Evolutionary conservation across 2,888 invertebrate species (phyloP).

Genomic region (Parascotia fuliginaria): DNA sequence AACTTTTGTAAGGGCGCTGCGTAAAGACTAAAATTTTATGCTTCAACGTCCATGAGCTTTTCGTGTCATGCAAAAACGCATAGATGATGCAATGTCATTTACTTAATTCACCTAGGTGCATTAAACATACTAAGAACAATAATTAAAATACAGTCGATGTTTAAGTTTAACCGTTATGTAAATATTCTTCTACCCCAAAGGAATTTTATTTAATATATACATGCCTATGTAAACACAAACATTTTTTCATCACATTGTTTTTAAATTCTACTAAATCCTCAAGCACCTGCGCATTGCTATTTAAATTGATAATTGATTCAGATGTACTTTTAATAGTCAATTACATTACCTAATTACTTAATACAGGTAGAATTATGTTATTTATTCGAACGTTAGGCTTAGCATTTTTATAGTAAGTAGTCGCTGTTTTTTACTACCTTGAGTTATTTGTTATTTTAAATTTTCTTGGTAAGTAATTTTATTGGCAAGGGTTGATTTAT

Average conservation of each 20-base stretch:
- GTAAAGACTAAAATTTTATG: too few relatives aligned
- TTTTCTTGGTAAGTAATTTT: not conserved
- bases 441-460: not conserved
- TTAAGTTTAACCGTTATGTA: too few relatives aligned
- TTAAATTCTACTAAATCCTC: conserved; percentile 35
- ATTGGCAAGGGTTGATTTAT: not conserved
- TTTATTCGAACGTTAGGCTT: not conserved
- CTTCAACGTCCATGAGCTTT: too few relatives aligned
- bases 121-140: too few relatives aligned
- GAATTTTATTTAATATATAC: too few relatives aligned
- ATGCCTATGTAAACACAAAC: not conserved
- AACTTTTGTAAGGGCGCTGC: too few relatives aligned
- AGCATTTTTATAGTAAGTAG: not conserved
- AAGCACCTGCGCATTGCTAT: conserved; percentile 39
- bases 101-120: too few relatives aligned
- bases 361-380: conserved; percentile 5
- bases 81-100: too few relatives aligned
- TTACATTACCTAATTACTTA: conserved; percentile 11
- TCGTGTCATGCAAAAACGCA: too few relatives aligned
- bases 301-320: conserved; percentile 36
- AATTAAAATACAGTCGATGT: too few relatives aligned
- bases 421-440: not conserved
- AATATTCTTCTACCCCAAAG: too few relatives aligned
- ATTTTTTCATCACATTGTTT: conserved; percentile 32
- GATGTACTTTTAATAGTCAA: conserved; percentile 8